phyloP scores from a whole-genome alignment of 2,888 invertebrate species.

The Schrankia costaestrigalis region DNA sequence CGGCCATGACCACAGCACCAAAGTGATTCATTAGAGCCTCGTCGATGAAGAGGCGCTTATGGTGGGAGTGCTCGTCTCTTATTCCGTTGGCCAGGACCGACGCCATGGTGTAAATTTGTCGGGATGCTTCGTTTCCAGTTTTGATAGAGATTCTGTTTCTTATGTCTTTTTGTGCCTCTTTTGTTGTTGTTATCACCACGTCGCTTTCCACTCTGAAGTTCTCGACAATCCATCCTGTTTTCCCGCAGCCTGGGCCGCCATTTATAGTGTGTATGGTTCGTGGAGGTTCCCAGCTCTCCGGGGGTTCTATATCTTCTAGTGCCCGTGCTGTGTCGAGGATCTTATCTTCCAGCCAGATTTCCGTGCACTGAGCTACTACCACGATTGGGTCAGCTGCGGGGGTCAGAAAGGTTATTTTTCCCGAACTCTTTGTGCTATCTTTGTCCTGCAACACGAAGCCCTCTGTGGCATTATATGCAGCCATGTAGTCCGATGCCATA shows the following conservation, averaged over 20 bases:
- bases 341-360: too few relatives aligned
- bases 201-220: conserved; percentile 7
- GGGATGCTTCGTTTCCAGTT: not conserved
- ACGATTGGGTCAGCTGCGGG: too few relatives aligned
- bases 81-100: conserved; percentile 16
- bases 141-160: not conserved
- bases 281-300: too few relatives aligned
- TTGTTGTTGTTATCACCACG: conserved; percentile 7
- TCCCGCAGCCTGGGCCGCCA: conserved; percentile 22
- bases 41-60: conserved; percentile 12
- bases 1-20: conserved; percentile 5
- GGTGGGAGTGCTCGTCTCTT: conserved; percentile 1
- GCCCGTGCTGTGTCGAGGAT: too few relatives aligned
- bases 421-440: too few relatives aligned
- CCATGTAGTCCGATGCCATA: conserved; percentile 10
- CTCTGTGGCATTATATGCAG: conserved; percentile 6
- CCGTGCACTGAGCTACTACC: too few relatives aligned
- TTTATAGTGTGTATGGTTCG: too few relatives aligned
- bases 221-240: conserved; percentile 14
- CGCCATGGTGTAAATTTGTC: conserved; percentile 17
- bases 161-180: not conserved
- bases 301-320: too few relatives aligned
- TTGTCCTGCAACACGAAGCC: conserved; percentile 8
- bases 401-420: too few relatives aligned
- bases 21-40: conserved; percentile 25